These are phyloP conservation scores for Telmatochromis bifrenatus DNA, from an alignment of 2,113 vertebrate species.

Conservation along the genomic window DNA sequence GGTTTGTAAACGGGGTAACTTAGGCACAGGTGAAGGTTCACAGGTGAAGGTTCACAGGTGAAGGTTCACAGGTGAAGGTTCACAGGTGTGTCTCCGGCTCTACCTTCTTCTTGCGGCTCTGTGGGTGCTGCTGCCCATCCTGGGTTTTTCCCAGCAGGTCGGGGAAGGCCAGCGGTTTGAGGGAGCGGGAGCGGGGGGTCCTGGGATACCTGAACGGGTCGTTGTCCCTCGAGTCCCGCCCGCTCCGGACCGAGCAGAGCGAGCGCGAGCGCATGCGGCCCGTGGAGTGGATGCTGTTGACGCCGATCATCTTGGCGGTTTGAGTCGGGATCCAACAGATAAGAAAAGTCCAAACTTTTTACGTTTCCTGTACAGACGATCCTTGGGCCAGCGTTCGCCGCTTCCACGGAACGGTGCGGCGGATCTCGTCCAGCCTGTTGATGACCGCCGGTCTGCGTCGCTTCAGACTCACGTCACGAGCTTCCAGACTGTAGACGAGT, in stretches of 20 bases:
- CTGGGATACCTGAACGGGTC: slow-evolving; percentile 89
- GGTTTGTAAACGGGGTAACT: neutral
- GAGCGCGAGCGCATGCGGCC: slow-evolving; percentile 87
- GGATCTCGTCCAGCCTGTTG: neutral
- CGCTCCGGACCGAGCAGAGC: slow-evolving; percentile 87
- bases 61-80: neutral
- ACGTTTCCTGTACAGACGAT: neutral
- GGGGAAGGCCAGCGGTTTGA: slow-evolving; percentile 89
- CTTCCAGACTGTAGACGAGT: neutral
- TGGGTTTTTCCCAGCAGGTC: slow-evolving; percentile 83
- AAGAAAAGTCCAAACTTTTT: neutral
- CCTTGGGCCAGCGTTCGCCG: neutral
- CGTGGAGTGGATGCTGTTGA: slow-evolving; percentile 91
- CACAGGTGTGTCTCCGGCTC: neutral
- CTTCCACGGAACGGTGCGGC: neutral
- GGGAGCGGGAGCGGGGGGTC: slow-evolving; percentile 87
- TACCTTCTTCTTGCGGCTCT: slow-evolving; percentile 84
- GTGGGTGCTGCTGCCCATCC: slow-evolving; percentile 78
- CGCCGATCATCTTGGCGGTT: slow-evolving; percentile 79
- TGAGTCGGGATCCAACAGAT: neutral
- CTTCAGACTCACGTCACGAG: neutral
- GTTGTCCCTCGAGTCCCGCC: slow-evolving; percentile 80
- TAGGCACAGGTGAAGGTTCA: neutral
- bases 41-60: too few species aligned
- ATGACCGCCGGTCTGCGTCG: accelerated